Conservation (phyloP, 2,888 invertebrate species). For the Pegoplata infirma region DNA sequence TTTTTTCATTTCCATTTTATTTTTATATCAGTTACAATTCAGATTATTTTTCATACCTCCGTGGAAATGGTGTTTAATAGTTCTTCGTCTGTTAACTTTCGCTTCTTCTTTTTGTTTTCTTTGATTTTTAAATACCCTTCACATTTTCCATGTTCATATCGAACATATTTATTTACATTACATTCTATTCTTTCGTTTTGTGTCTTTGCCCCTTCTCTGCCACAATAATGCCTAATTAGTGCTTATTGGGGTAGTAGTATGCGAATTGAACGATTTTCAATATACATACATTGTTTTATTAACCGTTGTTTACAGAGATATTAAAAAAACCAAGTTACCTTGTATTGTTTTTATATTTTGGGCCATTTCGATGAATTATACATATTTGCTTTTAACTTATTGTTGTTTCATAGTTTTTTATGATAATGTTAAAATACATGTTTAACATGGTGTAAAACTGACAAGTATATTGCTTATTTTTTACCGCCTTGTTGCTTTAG, state of each 20-base stretch:
- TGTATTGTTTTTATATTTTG: constrained; percentile 36
- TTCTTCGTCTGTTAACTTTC: not conserved
- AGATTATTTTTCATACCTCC: too few species aligned
- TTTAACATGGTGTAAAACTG: constrained; percentile 30
- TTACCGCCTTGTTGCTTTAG: constrained; percentile 48
- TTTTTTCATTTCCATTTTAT: too few species aligned
- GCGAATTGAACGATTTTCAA: not conserved
- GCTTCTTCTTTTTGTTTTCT: not conserved
- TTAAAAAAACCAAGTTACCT: constrained; percentile 39
- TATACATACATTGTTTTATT: not conserved
- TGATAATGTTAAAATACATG: constrained; percentile 16
- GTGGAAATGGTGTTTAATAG: too few species aligned
- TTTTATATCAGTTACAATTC: too few species aligned
- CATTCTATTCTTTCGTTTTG: not conserved
- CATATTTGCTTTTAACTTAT: constrained; percentile 23
- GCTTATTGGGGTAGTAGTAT: constrained; percentile 58
- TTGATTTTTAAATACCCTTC: not conserved
- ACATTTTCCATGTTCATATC: constrained; percentile 6
- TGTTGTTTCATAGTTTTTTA: constrained; percentile 19
- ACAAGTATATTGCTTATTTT: constrained; percentile 47
- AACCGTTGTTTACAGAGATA: not conserved
- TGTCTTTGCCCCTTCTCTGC: constrained; percentile 10
- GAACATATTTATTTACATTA: not conserved
- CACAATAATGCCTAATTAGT: constrained; percentile 58
- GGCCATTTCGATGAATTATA: constrained; percentile 35